Evolutionary conservation across 1,140 invertebrate genomes (phyloP).

Genomic region (Physella acuta): DNA sequence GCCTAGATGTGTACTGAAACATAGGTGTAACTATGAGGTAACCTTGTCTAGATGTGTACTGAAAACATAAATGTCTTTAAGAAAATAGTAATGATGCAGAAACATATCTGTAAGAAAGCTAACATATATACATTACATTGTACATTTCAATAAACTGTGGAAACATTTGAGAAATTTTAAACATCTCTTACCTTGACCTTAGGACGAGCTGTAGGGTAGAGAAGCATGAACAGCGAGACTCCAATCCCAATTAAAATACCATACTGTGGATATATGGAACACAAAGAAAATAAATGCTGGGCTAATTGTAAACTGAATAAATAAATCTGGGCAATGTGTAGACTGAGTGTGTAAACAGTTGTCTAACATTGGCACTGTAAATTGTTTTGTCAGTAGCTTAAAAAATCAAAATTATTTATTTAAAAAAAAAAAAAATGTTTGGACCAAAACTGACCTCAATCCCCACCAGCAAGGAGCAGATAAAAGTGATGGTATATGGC

Average conservation of each 20-base stretch:
- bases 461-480: conserved; percentile 79
- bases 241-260: conserved; percentile 87
- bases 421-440: not conserved
- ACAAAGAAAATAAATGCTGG: too few species aligned
- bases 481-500: conserved; percentile 77
- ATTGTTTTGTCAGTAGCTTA: too few species aligned
- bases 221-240: conserved; percentile 79
- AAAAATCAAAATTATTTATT: not conserved
- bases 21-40: conserved; percentile 74
- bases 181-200: conserved; percentile 66
- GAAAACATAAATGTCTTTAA: too few species aligned
- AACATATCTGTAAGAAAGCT: too few species aligned
- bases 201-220: conserved; percentile 85
- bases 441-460: conserved; percentile 53
- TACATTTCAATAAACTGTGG: too few species aligned
- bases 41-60: conserved; percentile 30
- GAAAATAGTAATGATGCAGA: too few species aligned
- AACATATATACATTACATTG: too few species aligned
- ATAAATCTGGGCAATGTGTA: too few species aligned
- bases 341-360: too few species aligned
- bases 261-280: too few species aligned
- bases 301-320: too few species aligned
- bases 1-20: conserved; percentile 30
- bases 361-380: not conserved
- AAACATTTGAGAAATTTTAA: too few species aligned